A percentile compares a stretch with the other conserved stretches of the same genome.
phyloP scores from a whole-genome alignment of 2,797 vertebrate species.

The Thunnus albacares region DNA sequence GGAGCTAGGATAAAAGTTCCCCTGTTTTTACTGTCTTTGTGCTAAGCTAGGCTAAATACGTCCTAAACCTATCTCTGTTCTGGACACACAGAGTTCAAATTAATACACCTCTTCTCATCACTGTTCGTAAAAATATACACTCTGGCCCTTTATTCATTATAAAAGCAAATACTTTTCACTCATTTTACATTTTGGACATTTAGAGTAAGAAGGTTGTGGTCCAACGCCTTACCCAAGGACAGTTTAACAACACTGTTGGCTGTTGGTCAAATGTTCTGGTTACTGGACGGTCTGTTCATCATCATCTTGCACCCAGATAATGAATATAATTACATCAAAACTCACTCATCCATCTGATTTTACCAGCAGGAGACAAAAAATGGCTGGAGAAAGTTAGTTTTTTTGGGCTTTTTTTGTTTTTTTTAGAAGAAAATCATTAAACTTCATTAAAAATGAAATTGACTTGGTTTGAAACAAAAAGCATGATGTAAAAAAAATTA shows the following conservation, averaged over 20 bases:
- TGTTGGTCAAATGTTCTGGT: neutral
- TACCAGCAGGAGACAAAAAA: conserved; percentile 16
- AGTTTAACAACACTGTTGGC: conserved; percentile 10
- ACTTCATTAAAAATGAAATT: neutral
- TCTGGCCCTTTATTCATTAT: neutral
- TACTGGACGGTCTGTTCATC: neutral
- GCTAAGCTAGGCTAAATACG: neutral
- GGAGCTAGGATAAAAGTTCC: neutral
- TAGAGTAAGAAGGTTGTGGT: neutral
- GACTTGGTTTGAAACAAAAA: neutral
- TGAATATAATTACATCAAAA: conserved; percentile 8
- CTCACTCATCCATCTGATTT: conserved; percentile 7
- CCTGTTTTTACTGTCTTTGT: neutral
- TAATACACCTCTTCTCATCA: neutral
- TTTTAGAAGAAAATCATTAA: neutral
- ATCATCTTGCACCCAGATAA: neutral
- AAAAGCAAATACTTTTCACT: neutral
- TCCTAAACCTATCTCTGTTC: neutral
- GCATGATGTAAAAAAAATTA: conserved; percentile 20
- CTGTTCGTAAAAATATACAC: neutral
- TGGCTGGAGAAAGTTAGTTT: neutral
- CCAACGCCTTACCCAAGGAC: conserved; percentile 6
- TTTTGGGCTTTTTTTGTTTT: neutral
- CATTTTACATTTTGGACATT: conserved; percentile 6
- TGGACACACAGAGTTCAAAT: neutral